Evolutionary conservation across 2,797 vertebrate species (phyloP).

Genomic region (Sebastes taczanowskii): DNA sequence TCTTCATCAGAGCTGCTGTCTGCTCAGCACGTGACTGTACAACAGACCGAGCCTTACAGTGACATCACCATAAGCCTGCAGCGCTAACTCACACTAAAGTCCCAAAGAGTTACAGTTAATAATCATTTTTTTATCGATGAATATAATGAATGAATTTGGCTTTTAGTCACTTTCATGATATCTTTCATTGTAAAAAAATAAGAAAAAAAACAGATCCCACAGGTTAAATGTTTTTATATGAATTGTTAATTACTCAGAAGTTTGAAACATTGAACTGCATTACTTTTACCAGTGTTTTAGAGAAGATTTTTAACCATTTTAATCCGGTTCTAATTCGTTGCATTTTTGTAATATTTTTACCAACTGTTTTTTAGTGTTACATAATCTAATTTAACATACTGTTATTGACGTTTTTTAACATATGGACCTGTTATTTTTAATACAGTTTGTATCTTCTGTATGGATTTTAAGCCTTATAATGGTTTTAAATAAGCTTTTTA

Average conservation of each 20-base stretch:
- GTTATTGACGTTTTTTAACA: neutral
- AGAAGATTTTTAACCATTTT: slow-evolving; percentile 4
- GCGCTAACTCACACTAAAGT: neutral
- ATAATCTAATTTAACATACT: neutral
- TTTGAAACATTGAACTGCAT: neutral
- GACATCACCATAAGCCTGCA: slow-evolving; percentile 70
- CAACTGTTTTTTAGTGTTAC: neutral
- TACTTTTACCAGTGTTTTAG: neutral
- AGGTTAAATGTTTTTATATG: neutral
- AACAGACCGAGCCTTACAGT: slow-evolving; percentile 79
- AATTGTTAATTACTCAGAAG: neutral
- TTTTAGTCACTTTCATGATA: neutral
- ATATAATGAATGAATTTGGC: neutral
- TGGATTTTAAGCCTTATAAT: neutral
- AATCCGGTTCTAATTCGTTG: neutral
- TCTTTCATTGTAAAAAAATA: neutral
- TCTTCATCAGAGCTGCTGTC: slow-evolving; percentile 72
- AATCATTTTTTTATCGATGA: neutral
- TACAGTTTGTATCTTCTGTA: neutral
- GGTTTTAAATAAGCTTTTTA: slow-evolving; percentile 9
- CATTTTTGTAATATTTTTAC: neutral
- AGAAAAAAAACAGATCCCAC: neutral
- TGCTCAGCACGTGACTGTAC: slow-evolving; percentile 57
- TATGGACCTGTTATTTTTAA: neutral
- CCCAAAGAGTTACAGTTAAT: neutral